A percentile compares a stretch with the other conserved stretches of the same genome.
These are phyloP conservation scores for Chitala chitala DNA, from an alignment of 2,113 vertebrate species.

Conservation along the genomic window DNA sequence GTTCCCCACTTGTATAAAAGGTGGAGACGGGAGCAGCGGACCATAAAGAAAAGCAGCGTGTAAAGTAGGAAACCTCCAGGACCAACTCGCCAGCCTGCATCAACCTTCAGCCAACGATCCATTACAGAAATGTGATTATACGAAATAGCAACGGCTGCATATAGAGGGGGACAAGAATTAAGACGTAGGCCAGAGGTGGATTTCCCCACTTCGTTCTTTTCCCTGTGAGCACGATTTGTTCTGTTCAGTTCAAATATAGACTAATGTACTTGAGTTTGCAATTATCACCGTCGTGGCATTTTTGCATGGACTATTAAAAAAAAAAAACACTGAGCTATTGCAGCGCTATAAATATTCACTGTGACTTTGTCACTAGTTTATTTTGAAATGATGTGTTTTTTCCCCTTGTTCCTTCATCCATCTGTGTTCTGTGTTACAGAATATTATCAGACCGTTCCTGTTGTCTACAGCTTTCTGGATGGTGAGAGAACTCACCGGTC, in stretches of 20 bases:
- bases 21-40: neutral
- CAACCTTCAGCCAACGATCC: neutral
- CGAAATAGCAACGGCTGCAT: neutral
- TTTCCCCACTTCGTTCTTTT: too few species aligned
- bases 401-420: neutral
- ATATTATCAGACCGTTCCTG: neutral
- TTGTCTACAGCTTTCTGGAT: neutral
- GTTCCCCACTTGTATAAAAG: too few species aligned
- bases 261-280: neutral
- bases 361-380: neutral
- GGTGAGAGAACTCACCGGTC: conserved; percentile 82
- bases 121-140: neutral
- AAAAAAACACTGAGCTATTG: too few species aligned
- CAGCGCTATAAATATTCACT: too few species aligned
- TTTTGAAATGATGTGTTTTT: neutral
- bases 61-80: neutral
- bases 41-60: neutral
- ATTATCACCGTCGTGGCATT: neutral
- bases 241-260: neutral
- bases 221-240: too few species aligned
- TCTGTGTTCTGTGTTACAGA: neutral
- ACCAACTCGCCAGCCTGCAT: neutral
- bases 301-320: neutral
- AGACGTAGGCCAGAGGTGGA: neutral
- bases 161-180: neutral